Evolutionary conservation across 2,888 invertebrate species (phyloP).

Genomic region (Stomorhina lunata): DNA sequence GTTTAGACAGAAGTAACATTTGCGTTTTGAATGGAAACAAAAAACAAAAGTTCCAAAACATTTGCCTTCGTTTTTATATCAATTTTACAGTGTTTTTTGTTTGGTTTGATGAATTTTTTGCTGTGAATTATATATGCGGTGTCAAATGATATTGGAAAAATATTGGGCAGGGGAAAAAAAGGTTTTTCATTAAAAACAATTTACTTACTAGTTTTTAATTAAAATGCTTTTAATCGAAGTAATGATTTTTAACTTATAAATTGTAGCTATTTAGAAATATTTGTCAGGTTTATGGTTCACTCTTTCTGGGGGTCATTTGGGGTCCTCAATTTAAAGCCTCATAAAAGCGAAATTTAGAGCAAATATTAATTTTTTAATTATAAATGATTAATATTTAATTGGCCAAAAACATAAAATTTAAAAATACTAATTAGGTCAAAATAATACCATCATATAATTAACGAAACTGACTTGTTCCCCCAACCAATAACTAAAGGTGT

Average conservation of each 20-base stretch:
- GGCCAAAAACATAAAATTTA: too few relatives aligned
- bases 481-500: conserved; percentile 52
- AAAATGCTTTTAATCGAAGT: too few relatives aligned
- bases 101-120: conserved; percentile 39
- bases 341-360: too few relatives aligned
- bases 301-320: too few relatives aligned
- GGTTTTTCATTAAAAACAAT: not conserved
- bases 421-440: too few relatives aligned
- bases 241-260: too few relatives aligned
- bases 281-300: too few relatives aligned
- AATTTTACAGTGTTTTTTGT: conserved; percentile 42
- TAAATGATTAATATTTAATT: too few relatives aligned
- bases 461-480: not conserved
- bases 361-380: too few relatives aligned
- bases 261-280: too few relatives aligned
- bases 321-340: too few relatives aligned
- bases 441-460: too few relatives aligned
- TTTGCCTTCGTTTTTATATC: conserved; percentile 34
- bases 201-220: not conserved
- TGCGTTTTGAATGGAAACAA: conserved; percentile 52
- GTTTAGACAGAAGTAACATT: conserved; percentile 41
- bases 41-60: conserved; percentile 18
- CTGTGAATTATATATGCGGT: conserved; percentile 13
- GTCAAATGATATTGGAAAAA: conserved; percentile 21
- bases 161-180: conserved; percentile 7